Evolutionary conservation across 2,113 vertebrate species (phyloP).

Genomic region (Heteronetta atricapilla): DNA sequence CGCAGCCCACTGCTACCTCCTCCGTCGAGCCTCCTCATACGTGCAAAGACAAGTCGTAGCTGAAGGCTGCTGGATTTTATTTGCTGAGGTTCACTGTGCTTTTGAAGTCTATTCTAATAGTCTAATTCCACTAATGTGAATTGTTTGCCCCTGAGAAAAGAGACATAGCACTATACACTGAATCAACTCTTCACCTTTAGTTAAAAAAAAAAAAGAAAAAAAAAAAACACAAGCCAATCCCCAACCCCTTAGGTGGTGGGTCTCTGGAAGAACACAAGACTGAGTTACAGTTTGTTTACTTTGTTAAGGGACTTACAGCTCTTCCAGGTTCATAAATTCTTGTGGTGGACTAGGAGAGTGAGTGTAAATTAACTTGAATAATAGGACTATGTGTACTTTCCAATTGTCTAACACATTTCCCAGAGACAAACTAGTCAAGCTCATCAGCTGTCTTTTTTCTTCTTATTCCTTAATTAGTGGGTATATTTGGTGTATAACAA

Average conservation of each 20-base stretch:
- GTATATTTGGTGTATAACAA: slow-evolving; percentile 10
- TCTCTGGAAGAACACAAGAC: slow-evolving; percentile 54
- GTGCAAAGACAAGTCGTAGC: slow-evolving; percentile 22
- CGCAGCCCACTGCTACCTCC: background rate
- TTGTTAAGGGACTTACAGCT: slow-evolving; percentile 77
- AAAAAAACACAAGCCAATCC: background rate
- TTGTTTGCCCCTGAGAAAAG: slow-evolving; percentile 37
- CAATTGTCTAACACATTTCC: slow-evolving; percentile 66
- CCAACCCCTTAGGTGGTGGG: slow-evolving; percentile 58
- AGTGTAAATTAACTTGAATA: slow-evolving; percentile 78
- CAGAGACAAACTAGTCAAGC: slow-evolving; percentile 41
- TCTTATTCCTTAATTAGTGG: slow-evolving; percentile 67
- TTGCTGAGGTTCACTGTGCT: slow-evolving; percentile 6
- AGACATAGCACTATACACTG: background rate
- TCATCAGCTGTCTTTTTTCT: slow-evolving; percentile 36
- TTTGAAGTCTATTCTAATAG: slow-evolving; percentile 33
- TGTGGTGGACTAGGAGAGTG: slow-evolving; percentile 37
- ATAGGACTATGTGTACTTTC: slow-evolving; percentile 67
- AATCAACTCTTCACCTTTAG: slow-evolving; percentile 68
- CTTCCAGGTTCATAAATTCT: slow-evolving; percentile 79
- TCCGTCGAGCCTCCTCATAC: background rate
- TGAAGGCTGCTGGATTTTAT: slow-evolving; percentile 18
- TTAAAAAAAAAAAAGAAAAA: slow-evolving; percentile 46
- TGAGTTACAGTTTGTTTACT: slow-evolving; percentile 82
- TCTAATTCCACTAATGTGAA: slow-evolving; percentile 11